These are phyloP conservation scores for Elysia crispata DNA, from an alignment of 2,888 invertebrate genomes.

Conservation along the genomic window DNA sequence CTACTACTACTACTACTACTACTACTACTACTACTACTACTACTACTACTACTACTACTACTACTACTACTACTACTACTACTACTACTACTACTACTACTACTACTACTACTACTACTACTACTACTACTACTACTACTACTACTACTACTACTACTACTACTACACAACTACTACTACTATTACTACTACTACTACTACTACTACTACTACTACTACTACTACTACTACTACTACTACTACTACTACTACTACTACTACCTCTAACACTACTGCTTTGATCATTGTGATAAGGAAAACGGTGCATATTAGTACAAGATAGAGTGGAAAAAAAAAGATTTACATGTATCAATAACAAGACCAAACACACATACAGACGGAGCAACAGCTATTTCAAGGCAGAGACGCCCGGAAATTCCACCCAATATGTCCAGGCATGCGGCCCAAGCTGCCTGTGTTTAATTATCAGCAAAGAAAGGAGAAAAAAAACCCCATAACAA, in stretches of 20 bases:
- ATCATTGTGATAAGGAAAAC: not conserved
- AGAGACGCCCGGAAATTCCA: not conserved
- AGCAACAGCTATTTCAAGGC: too few relatives aligned
- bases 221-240: constrained; percentile 19
- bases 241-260: constrained; percentile 11
- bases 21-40: not conserved
- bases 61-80: constrained; percentile 24
- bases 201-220: constrained; percentile 21
- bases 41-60: constrained; percentile 18
- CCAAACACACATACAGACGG: too few relatives aligned
- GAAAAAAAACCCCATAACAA: not conserved
- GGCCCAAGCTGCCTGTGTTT: not conserved
- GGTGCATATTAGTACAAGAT: not conserved
- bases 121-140: not conserved
- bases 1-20: too few relatives aligned
- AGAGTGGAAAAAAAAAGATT: too few relatives aligned
- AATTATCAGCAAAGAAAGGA: not conserved
- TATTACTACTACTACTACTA: not conserved
- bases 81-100: constrained; percentile 24
- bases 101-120: constrained; percentile 17
- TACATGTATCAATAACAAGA: too few relatives aligned
- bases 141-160: not conserved
- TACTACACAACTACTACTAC: not conserved
- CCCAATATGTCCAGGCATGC: not conserved
- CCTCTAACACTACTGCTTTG: too few relatives aligned